Evolutionary conservation across 2,113 vertebrate genomes (phyloP).

Genomic region (Nibea albiflora): DNA sequence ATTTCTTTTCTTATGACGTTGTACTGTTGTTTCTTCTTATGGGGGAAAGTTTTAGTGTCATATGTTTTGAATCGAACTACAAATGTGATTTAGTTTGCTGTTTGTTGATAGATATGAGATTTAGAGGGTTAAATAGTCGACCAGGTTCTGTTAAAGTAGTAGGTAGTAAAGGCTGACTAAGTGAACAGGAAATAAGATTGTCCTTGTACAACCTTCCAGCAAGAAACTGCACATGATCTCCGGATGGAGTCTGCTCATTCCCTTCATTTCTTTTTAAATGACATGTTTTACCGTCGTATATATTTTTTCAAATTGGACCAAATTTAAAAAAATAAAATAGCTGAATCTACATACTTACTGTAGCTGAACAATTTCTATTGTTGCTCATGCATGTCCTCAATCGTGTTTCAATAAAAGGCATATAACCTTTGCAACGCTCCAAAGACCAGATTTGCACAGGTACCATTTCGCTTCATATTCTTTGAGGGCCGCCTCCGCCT

Average conservation of each 20-base stretch:
- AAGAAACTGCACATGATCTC: neutral
- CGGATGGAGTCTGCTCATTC: neutral
- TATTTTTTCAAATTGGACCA: neutral
- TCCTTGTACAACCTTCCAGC: neutral
- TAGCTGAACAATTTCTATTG: slow-evolving; percentile 9
- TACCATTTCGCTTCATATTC: neutral
- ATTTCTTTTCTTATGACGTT: too few relatives aligned
- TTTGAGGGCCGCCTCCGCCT: neutral
- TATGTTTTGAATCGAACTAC: too few relatives aligned
- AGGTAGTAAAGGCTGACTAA: too few relatives aligned
- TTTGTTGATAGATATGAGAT: too few relatives aligned
- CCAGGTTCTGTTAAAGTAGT: neutral
- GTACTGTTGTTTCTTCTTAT: too few relatives aligned
- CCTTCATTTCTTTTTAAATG: slow-evolving; percentile 7
- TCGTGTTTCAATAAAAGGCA: slow-evolving; percentile 13
- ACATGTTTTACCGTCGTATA: neutral
- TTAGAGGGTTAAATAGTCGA: neutral
- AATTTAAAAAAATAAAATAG: neutral
- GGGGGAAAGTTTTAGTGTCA: too few relatives aligned
- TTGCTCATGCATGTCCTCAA: slow-evolving; percentile 16
- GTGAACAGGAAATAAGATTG: too few relatives aligned
- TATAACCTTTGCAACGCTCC: slow-evolving; percentile 12
- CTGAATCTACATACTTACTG: slow-evolving; percentile 12
- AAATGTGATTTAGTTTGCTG: too few relatives aligned
- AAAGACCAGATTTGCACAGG: neutral